Evolutionary conservation across 2,113 vertebrate genomes (phyloP).

Genomic region (Lophochroa leadbeateri): DNA sequence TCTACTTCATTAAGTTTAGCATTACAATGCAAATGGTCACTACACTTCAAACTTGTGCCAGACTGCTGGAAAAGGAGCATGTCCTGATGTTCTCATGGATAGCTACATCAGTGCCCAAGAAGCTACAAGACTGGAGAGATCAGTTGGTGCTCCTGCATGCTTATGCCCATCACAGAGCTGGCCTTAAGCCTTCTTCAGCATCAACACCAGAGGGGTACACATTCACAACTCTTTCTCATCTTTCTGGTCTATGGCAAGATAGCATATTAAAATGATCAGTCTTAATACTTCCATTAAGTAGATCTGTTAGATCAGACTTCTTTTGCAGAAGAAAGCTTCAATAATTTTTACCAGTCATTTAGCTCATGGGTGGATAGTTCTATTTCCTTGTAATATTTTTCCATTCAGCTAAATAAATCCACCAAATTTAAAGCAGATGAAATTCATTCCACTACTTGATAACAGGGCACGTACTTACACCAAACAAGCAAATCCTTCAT

Average conservation of each 20-base stretch:
- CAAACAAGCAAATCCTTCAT: neutral
- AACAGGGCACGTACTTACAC: neutral
- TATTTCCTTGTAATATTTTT: neutral
- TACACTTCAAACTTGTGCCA: neutral
- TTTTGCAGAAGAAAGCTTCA: neutral
- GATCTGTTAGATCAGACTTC: neutral
- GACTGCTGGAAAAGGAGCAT: neutral
- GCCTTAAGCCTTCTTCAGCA: neutral
- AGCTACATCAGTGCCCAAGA: neutral
- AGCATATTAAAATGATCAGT: neutral
- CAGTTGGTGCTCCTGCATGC: rapidly evolving
- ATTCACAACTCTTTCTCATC: neutral
- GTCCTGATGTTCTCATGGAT: neutral
- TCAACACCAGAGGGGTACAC: neutral
- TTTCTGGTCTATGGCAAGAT: neutral
- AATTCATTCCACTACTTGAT: neutral
- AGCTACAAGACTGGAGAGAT: neutral
- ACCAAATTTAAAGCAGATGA: neutral
- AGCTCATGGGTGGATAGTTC: neutral
- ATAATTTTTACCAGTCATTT: neutral
- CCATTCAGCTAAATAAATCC: neutral
- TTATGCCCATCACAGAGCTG: neutral
- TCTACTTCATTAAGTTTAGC: neutral
- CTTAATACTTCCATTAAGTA: neutral
- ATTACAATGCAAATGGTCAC: neutral